Percentiles rank a stretch among this genome's conserved stretches.
These are phyloP conservation scores for Plectrocnemia conspersa DNA, from an alignment of 1,140 invertebrate genomes.

Conservation along the genomic window DNA sequence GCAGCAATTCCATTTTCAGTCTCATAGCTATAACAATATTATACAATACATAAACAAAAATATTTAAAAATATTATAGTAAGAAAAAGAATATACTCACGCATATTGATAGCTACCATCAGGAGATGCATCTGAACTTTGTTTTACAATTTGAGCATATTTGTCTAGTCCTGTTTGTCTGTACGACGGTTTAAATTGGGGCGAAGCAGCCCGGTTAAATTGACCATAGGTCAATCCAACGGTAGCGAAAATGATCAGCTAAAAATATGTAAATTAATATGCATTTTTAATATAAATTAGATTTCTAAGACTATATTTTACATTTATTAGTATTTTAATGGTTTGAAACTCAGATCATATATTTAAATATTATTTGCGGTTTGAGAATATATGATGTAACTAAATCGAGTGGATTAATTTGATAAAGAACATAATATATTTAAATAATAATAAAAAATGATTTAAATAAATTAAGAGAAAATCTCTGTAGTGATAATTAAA, in stretches of 20 bases:
- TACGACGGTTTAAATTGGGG: conserved; percentile 11
- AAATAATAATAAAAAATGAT: background rate
- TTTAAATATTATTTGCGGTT: background rate
- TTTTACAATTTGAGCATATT: conserved; percentile 33
- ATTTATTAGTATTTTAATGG: too few species aligned
- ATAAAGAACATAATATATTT: conserved; percentile 7
- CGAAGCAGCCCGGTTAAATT: background rate
- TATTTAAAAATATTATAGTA: conserved; percentile 5
- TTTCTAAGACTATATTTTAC: too few species aligned
- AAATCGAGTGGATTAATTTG: conserved; percentile 6
- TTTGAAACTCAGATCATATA: background rate
- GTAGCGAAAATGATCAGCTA: conserved; percentile 25
- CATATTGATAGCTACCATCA: conserved; percentile 37
- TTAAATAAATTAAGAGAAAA: background rate
- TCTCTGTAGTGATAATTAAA: too few species aligned
- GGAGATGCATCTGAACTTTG: conserved; percentile 33
- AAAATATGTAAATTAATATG: background rate
- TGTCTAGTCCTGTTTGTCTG: conserved; percentile 16
- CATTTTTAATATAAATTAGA: too few species aligned
- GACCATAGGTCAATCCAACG: conserved; percentile 19
- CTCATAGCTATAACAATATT: conserved; percentile 46
- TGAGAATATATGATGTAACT: conserved; percentile 1
- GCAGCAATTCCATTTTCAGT: conserved; percentile 57
- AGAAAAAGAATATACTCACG: conserved; percentile 16
- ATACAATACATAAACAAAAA: background rate